Conservation (phyloP, 2,113 vertebrate genomes). For the Dicrurus megarhynchus region DNA sequence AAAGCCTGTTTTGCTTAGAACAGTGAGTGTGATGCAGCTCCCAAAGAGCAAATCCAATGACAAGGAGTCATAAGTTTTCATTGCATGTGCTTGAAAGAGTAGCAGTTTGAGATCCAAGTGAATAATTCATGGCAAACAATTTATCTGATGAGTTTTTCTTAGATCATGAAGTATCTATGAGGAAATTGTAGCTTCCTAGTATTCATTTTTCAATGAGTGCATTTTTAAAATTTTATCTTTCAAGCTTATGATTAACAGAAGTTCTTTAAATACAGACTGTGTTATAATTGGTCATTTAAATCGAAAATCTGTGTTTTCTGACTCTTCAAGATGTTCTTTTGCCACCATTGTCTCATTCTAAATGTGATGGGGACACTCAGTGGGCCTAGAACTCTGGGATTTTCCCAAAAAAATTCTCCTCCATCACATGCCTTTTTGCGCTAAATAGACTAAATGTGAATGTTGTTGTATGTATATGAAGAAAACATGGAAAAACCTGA, state of each 20-base stretch:
- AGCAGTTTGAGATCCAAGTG: slow-evolving; percentile 18
- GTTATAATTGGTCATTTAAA: background rate
- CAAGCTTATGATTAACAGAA: background rate
- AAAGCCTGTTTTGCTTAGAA: background rate
- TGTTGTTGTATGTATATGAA: background rate
- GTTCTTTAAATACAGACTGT: background rate
- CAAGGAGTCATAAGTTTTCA: slow-evolving; percentile 3
- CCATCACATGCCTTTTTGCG: background rate
- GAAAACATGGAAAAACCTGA: background rate
- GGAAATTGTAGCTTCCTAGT: background rate
- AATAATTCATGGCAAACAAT: slow-evolving; percentile 15
- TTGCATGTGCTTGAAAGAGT: background rate
- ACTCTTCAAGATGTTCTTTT: background rate
- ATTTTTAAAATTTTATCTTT: background rate
- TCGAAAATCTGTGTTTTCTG: background rate
- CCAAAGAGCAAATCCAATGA: background rate
- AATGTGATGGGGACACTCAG: background rate
- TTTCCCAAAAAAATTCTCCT: background rate
- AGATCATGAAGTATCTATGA: background rate
- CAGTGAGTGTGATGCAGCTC: background rate
- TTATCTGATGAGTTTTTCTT: background rate
- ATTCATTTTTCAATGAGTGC: background rate
- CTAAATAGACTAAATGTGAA: background rate
- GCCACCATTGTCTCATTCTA: background rate
- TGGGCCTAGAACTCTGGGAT: background rate